phyloP scores from a whole-genome alignment of 2,888 invertebrate genomes.

The Zhengitettix transpicula region DNA sequence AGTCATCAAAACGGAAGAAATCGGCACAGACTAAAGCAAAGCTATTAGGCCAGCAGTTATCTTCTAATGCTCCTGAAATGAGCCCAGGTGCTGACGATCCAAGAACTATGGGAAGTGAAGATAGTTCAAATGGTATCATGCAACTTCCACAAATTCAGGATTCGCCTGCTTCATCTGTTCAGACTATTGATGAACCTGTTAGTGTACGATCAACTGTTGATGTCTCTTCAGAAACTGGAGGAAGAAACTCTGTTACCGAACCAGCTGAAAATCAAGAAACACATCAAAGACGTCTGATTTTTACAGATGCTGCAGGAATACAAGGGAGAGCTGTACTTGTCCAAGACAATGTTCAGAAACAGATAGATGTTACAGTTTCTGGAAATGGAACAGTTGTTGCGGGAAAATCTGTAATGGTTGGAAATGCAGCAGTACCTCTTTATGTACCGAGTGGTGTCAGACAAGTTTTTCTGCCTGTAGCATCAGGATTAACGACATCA shows the following conservation, averaged over 20 bases:
- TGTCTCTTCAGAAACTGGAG: constrained; percentile 19
- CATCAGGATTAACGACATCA: constrained; percentile 14
- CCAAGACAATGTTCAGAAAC: constrained; percentile 23
- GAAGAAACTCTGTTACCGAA: constrained; percentile 20
- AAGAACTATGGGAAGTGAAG: constrained; percentile 56
- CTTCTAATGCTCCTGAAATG: constrained; percentile 27
- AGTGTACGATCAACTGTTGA: constrained; percentile 8
- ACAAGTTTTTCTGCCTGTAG: constrained; percentile 15
- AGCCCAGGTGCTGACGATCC: constrained; percentile 49
- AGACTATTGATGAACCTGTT: constrained; percentile 21
- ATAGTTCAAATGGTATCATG: constrained; percentile 55
- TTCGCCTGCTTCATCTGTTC: constrained; percentile 24
- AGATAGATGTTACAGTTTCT: constrained; percentile 14
- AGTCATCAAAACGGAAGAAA: constrained; percentile 52
- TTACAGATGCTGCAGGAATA: constrained; percentile 17
- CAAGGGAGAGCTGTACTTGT: constrained; percentile 16
- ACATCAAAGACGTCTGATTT: constrained; percentile 14
- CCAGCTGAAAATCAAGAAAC: constrained; percentile 16
- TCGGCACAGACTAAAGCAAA: constrained; percentile 35
- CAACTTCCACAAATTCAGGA: constrained; percentile 26
- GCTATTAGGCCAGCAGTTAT: constrained; percentile 30
- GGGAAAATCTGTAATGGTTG: constrained; percentile 17
- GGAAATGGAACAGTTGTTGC: constrained; percentile 16
- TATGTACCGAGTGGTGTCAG: constrained; percentile 12
- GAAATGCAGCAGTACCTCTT: constrained; percentile 15